Conservation (phyloP, 2,113 vertebrate species). For the Lontra canadensis region DNA sequence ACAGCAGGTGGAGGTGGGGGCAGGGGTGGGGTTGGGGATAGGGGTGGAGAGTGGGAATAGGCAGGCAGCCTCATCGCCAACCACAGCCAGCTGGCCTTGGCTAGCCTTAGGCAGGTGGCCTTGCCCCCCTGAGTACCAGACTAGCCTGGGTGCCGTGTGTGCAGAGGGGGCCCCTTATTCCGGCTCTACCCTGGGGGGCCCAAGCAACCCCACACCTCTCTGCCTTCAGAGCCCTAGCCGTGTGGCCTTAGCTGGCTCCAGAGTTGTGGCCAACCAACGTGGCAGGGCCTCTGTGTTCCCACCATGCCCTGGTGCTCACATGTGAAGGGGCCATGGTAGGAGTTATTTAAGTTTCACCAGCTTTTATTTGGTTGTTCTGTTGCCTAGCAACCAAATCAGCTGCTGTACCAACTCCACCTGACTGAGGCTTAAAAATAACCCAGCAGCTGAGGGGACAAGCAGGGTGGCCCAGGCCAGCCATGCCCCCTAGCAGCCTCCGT, state of each 20-base stretch:
- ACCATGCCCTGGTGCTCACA: constrained; percentile 50
- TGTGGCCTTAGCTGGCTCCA: constrained; percentile 47
- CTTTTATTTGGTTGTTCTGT: constrained; percentile 85
- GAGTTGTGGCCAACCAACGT: constrained; percentile 42
- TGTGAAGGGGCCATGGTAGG: constrained; percentile 58
- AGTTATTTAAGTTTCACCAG: constrained; percentile 73
- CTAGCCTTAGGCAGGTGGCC: constrained; percentile 61
- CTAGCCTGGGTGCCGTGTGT: constrained; percentile 18
- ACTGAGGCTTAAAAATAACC: constrained; percentile 84
- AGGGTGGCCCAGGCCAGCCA: constrained; percentile 53
- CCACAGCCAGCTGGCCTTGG: constrained; percentile 64
- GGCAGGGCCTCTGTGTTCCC: constrained; percentile 56
- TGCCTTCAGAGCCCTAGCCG: constrained; percentile 22
- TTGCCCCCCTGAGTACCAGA: neutral
- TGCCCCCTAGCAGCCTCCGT: neutral
- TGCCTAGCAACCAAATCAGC: constrained; percentile 81
- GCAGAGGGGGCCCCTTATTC: neutral
- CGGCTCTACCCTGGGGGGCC: neutral
- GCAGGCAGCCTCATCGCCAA: constrained; percentile 15
- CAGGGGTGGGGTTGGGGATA: neutral
- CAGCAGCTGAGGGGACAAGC: constrained; percentile 81
- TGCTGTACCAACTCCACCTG: constrained; percentile 75
- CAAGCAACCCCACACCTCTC: constrained; percentile 14
- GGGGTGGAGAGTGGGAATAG: constrained; percentile 33
- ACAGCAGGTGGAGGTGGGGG: constrained; percentile 11